Conservation (phyloP, 2,888 invertebrate genomes). For the Malthinus flaveolus region DNA sequence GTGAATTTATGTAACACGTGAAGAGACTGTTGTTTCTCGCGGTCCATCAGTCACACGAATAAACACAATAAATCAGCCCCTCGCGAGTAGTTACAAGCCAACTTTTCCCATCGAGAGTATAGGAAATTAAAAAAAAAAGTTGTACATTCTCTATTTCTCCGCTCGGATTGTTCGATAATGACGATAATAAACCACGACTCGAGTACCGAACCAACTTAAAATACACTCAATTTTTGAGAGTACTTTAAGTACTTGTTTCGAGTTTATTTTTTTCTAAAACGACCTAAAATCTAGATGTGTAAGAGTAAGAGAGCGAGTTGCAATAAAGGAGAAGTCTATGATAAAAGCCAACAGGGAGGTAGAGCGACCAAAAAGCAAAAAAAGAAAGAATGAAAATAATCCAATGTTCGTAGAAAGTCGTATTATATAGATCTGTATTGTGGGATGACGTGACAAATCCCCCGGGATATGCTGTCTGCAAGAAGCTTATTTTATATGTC, state of each 20-base stretch:
- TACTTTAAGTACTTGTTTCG: conserved; percentile 13
- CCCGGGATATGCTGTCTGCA: conserved; percentile 42
- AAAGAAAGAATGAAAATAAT: conserved; percentile 28
- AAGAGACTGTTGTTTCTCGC: conserved; percentile 53
- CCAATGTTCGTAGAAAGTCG: conserved; percentile 25
- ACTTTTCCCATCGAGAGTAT: conserved; percentile 44
- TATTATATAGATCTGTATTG: conserved; percentile 42
- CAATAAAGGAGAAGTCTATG: conserved; percentile 23
- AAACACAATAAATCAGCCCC: conserved; percentile 51
- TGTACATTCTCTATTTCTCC: conserved; percentile 48
- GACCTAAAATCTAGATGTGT: conserved; percentile 18
- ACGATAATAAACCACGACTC: conserved; percentile 49
- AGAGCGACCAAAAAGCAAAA: conserved; percentile 34
- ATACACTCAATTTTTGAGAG: conserved; percentile 12
- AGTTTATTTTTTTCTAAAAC: conserved; percentile 19
- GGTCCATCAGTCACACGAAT: conserved; percentile 52
- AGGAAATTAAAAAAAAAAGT: conserved; percentile 45
- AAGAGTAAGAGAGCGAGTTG: background rate
- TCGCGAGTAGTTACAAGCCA: conserved; percentile 31
- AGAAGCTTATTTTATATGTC: conserved; percentile 47
- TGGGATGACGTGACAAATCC: conserved; percentile 53
- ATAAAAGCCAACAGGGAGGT: no score
- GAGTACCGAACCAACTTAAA: conserved; percentile 16
- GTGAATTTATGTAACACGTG: conserved; percentile 54
- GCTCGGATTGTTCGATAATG: conserved; percentile 51